These are phyloP conservation scores for Phasianus colchicus DNA, from an alignment of 2,113 vertebrate species.

Conservation along the genomic window DNA sequence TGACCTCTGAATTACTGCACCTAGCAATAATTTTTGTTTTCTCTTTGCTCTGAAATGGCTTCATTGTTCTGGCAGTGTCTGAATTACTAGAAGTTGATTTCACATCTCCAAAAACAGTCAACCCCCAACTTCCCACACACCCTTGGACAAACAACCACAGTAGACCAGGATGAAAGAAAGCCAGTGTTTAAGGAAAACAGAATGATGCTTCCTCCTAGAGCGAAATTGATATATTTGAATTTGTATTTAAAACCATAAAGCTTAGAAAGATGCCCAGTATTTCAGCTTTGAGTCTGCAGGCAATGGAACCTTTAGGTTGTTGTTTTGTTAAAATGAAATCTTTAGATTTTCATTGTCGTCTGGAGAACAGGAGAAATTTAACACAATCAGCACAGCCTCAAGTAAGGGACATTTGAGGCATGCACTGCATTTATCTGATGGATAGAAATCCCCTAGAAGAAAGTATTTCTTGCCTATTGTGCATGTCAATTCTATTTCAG, in stretches of 20 bases:
- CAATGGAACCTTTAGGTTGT: not conserved
- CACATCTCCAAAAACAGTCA: not conserved
- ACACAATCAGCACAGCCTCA: not conserved
- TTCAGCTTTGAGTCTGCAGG: not conserved
- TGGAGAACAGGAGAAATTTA: not conserved
- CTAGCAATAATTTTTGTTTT: not conserved
- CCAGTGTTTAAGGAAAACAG: not conserved
- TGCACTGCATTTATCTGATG: constrained; percentile 4
- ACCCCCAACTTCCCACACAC: not conserved
- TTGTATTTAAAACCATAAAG: constrained; percentile 1
- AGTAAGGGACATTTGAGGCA: not conserved
- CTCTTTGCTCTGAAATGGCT: not conserved
- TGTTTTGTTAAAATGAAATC: not conserved
- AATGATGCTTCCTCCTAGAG: not conserved
- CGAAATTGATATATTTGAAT: not conserved
- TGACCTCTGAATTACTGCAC: not conserved
- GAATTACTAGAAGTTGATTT: not conserved
- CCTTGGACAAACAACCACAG: not conserved
- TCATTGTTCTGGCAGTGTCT: not conserved
- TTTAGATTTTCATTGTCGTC: not conserved
- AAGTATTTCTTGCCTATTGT: constrained; percentile 22
- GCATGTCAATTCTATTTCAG: constrained; percentile 8
- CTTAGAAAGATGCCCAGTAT: not conserved
- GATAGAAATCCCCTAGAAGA: constrained; percentile 20
- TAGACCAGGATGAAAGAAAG: not conserved